phyloP scores from a whole-genome alignment of 2,113 vertebrate genomes.

The Pedetes capensis region DNA sequence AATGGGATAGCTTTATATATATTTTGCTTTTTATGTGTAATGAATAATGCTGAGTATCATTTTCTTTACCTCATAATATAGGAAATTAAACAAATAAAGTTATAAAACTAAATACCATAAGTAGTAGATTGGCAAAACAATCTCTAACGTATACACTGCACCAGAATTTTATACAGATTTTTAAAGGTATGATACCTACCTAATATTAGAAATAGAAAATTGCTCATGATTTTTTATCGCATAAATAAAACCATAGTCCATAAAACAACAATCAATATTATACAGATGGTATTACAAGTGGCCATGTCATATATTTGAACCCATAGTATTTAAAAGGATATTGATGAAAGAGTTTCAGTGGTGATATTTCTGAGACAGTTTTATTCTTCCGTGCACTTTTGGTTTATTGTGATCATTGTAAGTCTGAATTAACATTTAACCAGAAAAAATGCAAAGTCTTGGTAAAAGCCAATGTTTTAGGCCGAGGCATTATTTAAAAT shows the following conservation, averaged over 20 bases:
- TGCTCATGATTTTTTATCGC: background rate
- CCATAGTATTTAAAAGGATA: background rate
- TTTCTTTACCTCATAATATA: background rate
- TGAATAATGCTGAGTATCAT: background rate
- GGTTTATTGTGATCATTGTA: background rate
- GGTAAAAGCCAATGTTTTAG: background rate
- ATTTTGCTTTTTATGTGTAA: background rate
- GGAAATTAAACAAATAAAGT: background rate
- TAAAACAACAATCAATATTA: background rate
- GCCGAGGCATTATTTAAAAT: background rate
- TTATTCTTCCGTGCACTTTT: background rate
- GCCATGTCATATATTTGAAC: background rate
- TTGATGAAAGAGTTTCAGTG: background rate
- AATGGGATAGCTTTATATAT: background rate
- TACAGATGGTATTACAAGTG: background rate
- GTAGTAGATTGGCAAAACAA: background rate
- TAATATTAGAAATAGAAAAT: background rate
- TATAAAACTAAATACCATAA: background rate
- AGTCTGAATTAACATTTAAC: background rate
- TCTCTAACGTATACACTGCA: background rate
- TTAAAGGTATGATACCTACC: background rate
- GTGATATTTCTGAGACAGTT: background rate
- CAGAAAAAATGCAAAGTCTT: too few species aligned
- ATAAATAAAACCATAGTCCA: background rate
- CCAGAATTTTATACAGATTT: background rate